These are phyloP conservation scores for Hyposoter didymator DNA, from an alignment of 2,888 invertebrate species.

Conservation along the genomic window DNA sequence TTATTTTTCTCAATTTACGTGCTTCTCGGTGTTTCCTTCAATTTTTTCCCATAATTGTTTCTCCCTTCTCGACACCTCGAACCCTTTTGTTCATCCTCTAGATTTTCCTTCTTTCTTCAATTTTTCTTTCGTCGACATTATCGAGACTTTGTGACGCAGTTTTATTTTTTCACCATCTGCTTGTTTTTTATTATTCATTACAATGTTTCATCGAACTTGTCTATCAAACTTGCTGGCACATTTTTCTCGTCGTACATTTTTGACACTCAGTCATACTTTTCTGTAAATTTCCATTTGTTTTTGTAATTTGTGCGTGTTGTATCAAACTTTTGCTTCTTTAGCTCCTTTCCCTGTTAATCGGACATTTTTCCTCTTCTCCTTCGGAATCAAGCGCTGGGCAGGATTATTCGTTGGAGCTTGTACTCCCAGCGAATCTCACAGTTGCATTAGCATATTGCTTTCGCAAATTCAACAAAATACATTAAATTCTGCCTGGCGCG, in stretches of 20 bases:
- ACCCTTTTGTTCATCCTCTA: slow-evolving; percentile 30
- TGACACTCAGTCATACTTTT: background rate
- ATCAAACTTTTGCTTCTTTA: background rate
- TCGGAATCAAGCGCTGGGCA: background rate
- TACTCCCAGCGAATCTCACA: slow-evolving; percentile 55
- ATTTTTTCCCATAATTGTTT: background rate
- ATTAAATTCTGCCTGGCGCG: slow-evolving; percentile 37
- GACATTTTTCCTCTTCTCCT: background rate
- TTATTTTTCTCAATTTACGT: slow-evolving; percentile 6
- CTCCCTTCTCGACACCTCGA: background rate
- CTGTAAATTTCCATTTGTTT: background rate
- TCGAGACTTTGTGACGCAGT: background rate
- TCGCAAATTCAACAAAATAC: slow-evolving; percentile 82
- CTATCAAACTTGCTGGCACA: slow-evolving; percentile 26
- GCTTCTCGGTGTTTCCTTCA: background rate
- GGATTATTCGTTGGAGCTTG: slow-evolving; percentile 5
- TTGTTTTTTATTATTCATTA: slow-evolving; percentile 36
- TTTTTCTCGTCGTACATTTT: slow-evolving; percentile 10
- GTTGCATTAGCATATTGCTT: slow-evolving; percentile 83
- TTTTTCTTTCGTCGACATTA: slow-evolving; percentile 3
- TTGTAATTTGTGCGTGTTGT: slow-evolving; percentile 46
- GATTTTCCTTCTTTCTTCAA: background rate
- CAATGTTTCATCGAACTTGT: slow-evolving; percentile 27
- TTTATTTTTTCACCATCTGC: background rate
- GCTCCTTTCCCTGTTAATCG: background rate